Evolutionary conservation across 2,888 invertebrate genomes (phyloP).

Genomic region (Nomada ferruginata): DNA sequence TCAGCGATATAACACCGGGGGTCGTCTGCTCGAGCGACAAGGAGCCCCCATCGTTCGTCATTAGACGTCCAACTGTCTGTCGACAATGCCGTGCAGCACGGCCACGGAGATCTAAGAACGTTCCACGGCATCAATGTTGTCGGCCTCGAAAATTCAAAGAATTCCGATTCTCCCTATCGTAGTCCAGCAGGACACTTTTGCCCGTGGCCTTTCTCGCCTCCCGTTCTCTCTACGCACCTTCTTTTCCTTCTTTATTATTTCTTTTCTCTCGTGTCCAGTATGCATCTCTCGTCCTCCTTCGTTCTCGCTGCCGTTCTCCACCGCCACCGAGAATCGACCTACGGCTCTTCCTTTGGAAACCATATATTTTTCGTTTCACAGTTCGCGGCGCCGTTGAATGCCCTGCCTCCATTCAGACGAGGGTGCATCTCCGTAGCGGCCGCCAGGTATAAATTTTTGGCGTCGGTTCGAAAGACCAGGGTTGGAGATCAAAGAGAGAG

Average conservation of each 20-base stretch:
- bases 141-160: constrained; percentile 75
- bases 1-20: constrained; percentile 58
- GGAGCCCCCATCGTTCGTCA: constrained; percentile 60
- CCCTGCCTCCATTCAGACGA: constrained; percentile 77
- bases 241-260: constrained; percentile 27
- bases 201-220: constrained; percentile 58
- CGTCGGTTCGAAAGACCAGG: constrained; percentile 66
- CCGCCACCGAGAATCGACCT: constrained; percentile 65
- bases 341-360: constrained; percentile 76
- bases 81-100: constrained; percentile 51
- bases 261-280: constrained; percentile 36
- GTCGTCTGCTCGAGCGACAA: constrained; percentile 35
- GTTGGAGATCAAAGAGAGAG: constrained; percentile 46
- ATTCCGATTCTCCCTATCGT: constrained; percentile 65
- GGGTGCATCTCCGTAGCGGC: constrained; percentile 77
- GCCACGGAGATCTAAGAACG: constrained; percentile 65
- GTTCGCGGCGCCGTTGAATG: constrained; percentile 80
- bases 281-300: constrained; percentile 33
- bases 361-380: constrained; percentile 82
- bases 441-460: constrained; percentile 82
- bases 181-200: constrained; percentile 30
- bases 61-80: constrained; percentile 62
- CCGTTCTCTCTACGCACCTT: constrained; percentile 58
- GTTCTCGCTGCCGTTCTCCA: constrained; percentile 33
- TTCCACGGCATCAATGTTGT: constrained; percentile 71